These are phyloP conservation scores for Enteromius radiatus DNA, from an alignment of 2,797 vertebrate species.

Conservation along the genomic window DNA sequence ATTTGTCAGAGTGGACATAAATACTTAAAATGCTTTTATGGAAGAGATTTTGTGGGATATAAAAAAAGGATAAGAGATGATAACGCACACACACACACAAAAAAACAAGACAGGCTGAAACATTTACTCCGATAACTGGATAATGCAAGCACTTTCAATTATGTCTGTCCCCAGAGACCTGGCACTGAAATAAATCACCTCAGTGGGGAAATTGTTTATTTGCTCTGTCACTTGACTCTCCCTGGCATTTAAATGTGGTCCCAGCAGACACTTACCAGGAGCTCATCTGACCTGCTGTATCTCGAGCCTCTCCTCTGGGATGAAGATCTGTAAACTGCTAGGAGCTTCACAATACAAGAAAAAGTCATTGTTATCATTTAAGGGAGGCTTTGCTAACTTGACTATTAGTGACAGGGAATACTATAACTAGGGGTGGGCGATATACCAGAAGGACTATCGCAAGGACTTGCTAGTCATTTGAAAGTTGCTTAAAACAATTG, in stretches of 20 bases:
- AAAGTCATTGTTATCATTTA: not conserved
- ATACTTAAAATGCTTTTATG: not conserved
- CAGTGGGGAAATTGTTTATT: conserved; percentile 63
- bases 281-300: conserved; percentile 44
- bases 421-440: not conserved
- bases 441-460: not conserved
- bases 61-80: not conserved
- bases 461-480: not conserved
- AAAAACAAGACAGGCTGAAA: conserved; percentile 45
- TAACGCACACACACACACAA: not conserved
- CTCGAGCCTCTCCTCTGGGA: conserved; percentile 50
- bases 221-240: conserved; percentile 64
- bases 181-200: conserved; percentile 58
- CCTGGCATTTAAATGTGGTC: conserved; percentile 67
- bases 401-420: not conserved
- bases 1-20: not conserved
- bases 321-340: conserved; percentile 51
- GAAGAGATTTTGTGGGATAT: not conserved
- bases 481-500: not conserved
- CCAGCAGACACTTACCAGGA: conserved; percentile 54
- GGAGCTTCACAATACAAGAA: not conserved
- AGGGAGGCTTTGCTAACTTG: not conserved
- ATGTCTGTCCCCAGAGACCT: conserved; percentile 62
- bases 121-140: conserved; percentile 63
- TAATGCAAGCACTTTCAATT: conserved; percentile 68